Evolutionary conservation across 2,888 invertebrate genomes (phyloP), one percentile per base, ranked within the genome.

Genomic region (Boloria selene): DNA sequence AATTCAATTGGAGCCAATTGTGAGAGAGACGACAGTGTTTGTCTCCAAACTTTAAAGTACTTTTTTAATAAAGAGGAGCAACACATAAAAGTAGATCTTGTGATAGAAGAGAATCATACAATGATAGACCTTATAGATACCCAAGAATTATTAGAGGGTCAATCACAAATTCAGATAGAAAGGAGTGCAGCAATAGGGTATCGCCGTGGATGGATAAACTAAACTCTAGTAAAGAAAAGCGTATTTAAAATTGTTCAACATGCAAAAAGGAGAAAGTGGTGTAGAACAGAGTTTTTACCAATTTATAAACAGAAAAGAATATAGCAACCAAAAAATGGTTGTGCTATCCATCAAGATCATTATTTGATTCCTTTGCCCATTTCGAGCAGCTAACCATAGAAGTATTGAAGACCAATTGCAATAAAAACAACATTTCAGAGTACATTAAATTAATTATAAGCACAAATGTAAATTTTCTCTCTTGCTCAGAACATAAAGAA

Each of bases 181-280:
- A 71, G 16, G 64, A 38, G 62, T 50, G 71, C 72, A 68, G 70
- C 67, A 60, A 61, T 68, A 50, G 65, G 61, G 0, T 72, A 71
- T 61, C 70, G 68, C 52, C 68, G 71, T 68, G 72, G 68, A 0
- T 72, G 71, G 72, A 63, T 72, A 26, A 64, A 58, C 55, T 42
- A 59, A 18, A n/a, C n/a, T n/a, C 17, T 44, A 38, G 45, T 38
- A 26, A 59, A 68, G 17, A 68, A 66, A 44, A 49, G 47, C 3
- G 45, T 59, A 16, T 52, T n/a, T 16, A 66, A 62, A 49, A 52
- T 16, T 66, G 62, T 42, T 42, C 14, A 18, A 16, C 13, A 6
- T 53, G 62, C 17, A 58, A 42, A 58, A 53, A 44, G 14, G 55
- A 56, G 38, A 61, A 61, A 26, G 31, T n/a, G 61, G 38, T 42